phyloP scores from a whole-genome alignment of 2,113 vertebrate genomes.

The Sylvicapra grimmia region DNA sequence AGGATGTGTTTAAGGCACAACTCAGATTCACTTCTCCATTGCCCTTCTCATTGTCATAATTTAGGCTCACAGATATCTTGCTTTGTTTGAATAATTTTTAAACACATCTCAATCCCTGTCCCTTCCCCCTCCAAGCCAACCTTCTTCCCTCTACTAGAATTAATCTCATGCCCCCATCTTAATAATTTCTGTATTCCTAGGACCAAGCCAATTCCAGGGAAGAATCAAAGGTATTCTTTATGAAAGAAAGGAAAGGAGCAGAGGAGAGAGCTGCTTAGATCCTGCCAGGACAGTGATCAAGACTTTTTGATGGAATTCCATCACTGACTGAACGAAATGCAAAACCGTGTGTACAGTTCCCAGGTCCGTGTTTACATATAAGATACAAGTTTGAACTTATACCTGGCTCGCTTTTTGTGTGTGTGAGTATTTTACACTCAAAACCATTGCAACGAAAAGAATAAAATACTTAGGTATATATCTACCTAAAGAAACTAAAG shows the following conservation, averaged over 20 bases:
- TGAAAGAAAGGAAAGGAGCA: background rate
- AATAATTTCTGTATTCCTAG: background rate
- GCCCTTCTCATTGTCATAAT: background rate
- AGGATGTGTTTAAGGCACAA: background rate
- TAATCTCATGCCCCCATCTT: background rate
- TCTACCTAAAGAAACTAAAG: no score
- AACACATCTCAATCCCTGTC: background rate
- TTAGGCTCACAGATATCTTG: background rate
- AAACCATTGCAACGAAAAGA: no score
- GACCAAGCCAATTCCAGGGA: background rate
- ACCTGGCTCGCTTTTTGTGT: background rate
- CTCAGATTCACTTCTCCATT: background rate
- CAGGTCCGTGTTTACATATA: background rate
- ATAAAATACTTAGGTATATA: no score
- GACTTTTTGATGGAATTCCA: background rate
- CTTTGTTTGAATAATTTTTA: conserved; percentile 9
- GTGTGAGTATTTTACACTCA: background rate
- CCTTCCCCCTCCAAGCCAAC: background rate
- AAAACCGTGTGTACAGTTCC: background rate
- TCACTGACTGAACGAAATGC: background rate
- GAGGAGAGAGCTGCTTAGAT: background rate
- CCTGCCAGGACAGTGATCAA: background rate
- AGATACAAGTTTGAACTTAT: background rate
- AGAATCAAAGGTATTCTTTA: background rate
- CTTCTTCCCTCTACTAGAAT: background rate